These are phyloP conservation scores for Salminus brasiliensis DNA, from an alignment of 2,113 vertebrate species.

Conservation along the genomic window DNA sequence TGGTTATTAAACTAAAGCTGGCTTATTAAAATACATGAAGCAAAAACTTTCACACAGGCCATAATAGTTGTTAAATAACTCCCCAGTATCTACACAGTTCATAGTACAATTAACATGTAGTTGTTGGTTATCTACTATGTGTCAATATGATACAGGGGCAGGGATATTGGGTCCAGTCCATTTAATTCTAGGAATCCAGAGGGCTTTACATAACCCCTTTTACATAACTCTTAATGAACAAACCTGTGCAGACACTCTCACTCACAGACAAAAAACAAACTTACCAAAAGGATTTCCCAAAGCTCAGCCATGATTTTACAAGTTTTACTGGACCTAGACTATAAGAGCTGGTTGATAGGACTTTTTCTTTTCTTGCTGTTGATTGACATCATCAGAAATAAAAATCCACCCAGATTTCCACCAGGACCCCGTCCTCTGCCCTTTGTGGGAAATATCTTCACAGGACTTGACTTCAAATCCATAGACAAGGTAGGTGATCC, in stretches of 20 bases:
- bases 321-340: slow-evolving; percentile 63
- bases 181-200: neutral
- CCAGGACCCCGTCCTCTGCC: slow-evolving; percentile 75
- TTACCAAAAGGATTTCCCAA: neutral
- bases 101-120: no score
- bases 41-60: no score
- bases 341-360: slow-evolving; percentile 40
- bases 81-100: no score
- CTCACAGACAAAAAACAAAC: neutral
- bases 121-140: no score
- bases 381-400: slow-evolving; percentile 48
- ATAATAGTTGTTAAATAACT: no score
- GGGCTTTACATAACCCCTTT: neutral
- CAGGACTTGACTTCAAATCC: slow-evolving; percentile 10
- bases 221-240: neutral
- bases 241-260: neutral
- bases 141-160: no score
- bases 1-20: no score
- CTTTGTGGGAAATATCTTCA: slow-evolving; percentile 73
- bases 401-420: slow-evolving; percentile 71
- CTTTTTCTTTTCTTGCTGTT: slow-evolving; percentile 53
- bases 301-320: slow-evolving; percentile 66
- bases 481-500: slow-evolving; percentile 64
- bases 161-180: no score
- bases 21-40: no score